Conservation (phyloP, 2,113 vertebrate species). For the Sebastes fasciatus region DNA sequence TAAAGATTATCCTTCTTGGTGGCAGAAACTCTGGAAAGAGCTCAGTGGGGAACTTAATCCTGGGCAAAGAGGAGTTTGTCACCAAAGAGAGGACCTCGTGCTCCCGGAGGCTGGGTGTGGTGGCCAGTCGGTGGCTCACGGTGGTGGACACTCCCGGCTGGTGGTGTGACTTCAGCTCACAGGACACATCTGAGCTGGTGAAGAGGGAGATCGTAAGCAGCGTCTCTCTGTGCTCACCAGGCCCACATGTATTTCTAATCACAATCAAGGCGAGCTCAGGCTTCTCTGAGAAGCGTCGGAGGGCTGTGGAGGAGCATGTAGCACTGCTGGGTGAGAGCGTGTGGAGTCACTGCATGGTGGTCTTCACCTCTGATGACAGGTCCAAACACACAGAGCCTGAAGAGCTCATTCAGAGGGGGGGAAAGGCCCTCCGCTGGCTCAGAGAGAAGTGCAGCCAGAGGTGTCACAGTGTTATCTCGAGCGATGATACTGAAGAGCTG, state of each 20-base stretch:
- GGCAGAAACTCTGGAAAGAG: conserved; percentile 81
- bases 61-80: conserved; percentile 78
- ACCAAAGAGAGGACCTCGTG: conserved; percentile 75
- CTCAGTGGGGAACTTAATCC: conserved; percentile 73
- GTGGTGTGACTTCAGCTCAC: conserved; percentile 76
- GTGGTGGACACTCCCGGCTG: conserved; percentile 83
- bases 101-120: conserved; percentile 58
- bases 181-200: conserved; percentile 69
- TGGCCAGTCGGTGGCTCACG: conserved; percentile 52
- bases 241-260: conserved; percentile 80
- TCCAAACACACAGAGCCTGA: background rate
- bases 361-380: conserved; percentile 55
- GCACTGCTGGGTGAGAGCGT: conserved; percentile 71
- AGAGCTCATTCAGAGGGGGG: conserved; percentile 15
- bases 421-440: conserved; percentile 64
- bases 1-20: conserved; percentile 78
- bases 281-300: conserved; percentile 66
- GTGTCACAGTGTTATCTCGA: conserved; percentile 56
- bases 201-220: conserved; percentile 73
- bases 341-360: conserved; percentile 76
- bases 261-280: conserved; percentile 65
- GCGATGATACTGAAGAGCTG: conserved; percentile 36
- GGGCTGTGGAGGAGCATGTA: conserved; percentile 78
- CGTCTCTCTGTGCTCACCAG: conserved; percentile 69
- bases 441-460: conserved; percentile 66